Evolutionary conservation across 2,888 invertebrate genomes (phyloP), one percentile per base, ranked within the genome.

Genomic region (Cephalotes varians): DNA sequence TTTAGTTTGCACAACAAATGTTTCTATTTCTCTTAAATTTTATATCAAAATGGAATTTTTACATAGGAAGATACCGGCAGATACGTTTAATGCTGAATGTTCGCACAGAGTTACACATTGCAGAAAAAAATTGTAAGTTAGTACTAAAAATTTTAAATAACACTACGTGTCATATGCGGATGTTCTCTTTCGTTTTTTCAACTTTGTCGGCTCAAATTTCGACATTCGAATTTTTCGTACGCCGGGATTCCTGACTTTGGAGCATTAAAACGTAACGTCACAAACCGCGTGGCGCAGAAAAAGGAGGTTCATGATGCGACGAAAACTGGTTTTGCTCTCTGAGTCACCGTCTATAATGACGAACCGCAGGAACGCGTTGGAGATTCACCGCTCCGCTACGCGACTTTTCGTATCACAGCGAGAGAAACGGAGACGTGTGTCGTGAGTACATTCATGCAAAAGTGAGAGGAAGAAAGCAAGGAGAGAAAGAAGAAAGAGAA

Each of bases 291-390:
- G 87, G 88, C 89, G 87, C 82, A 89, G 71, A 92, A 92, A 90
- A 90, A 88, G 85, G 82, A 86, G 76, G 80, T 73, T 85, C 83
- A 87, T 81, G 86, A 87, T 40, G 82, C 81, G 77, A 88, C 91
- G 91, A 90, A 94, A 94, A 94, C 93, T 92, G 94, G 93, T 94
- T 93, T 93, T 87, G 88, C 86, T 89, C 87, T 92, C 91, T 94
- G 93, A 94, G 93, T 94, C 93, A 94, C 92, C 92, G 91, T 92
- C 91, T 91, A 92, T 94, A 94, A 93, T 94, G 93, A 93, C 91
- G 93, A 90, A 90, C 89, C 88, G 81, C 79, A 83, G 86, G 87
- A 89, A 86, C 90, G 83, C 86, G 86, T 58, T 65, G 85, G 64
- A 87, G 86, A 86, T 86, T 86, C 88, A 86, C 86, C 84, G 71